Base-by-base conservation (phyloP, 2,888 invertebrate species). In the Eulithis prunata region DNA sequence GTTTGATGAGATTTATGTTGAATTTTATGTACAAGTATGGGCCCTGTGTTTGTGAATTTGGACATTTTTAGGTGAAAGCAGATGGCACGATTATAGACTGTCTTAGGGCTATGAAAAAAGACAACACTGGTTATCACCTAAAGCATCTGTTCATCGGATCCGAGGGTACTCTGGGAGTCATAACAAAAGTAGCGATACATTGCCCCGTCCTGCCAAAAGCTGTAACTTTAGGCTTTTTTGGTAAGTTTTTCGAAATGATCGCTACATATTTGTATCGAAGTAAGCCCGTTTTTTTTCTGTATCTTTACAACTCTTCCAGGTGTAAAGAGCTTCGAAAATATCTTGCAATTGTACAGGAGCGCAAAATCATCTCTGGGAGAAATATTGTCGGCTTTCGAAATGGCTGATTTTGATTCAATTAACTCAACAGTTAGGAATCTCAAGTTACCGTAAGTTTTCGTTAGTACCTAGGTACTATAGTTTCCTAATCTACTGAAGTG, bases 101-200 rank as follows among this genome's bases (percentile, higher is more conserved):
- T 67, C 94, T 99, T 83, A 96, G 96, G 65, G 94, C 96, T 0
- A 94, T 99, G 76, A 97, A 98, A 82, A 99, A 99, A 86, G 99
- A 99, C 86, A 99, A 99, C 86, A 99, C 99, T 0, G 99, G 99
- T 0, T 98, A 98, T 84, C 99, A 99, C 83, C 90, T 99, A 76
- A 99, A 99, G 83, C 99, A 99, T 88, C 88, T 99, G 68, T 99
- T 99, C 83, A 97, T 99, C 76, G 99, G 99, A 12, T 98, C 99
- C 0, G 99, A 99, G 91, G 99, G 99, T 55, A 98, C 99, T 0
- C 91, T 99, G 59, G 99, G 99, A 12, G 86, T 99, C 5, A 96
- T 99, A 7, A 99, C 99, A 0, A 97, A 97, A 90, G 96, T 98
- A 5, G 96, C 98, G 3, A 95, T 99, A 68, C 95, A 98, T 64